A percentile compares a stretch with the other conserved stretches of the same genome.
Evolutionary conservation across 2,113 vertebrate genomes (phyloP).

Genomic region (Pachyramphus minor): DNA sequence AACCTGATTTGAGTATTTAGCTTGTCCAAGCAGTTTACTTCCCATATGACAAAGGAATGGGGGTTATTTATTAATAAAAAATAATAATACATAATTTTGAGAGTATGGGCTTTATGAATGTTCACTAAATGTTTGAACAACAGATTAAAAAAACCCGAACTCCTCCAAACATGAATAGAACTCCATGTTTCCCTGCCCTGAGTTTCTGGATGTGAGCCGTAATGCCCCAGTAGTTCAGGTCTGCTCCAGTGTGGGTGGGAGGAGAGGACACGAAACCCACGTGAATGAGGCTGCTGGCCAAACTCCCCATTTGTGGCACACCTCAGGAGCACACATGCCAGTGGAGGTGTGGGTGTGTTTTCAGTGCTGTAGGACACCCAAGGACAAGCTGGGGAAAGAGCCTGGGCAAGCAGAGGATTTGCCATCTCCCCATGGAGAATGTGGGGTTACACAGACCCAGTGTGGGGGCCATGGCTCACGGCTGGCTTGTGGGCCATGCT

Average conservation of each 20-base stretch:
- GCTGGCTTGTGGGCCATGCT: rapidly evolving
- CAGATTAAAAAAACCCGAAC: rapidly evolving
- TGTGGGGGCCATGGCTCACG: rapidly evolving
- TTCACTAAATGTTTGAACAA: not conserved
- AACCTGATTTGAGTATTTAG: not conserved
- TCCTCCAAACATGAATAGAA: not conserved
- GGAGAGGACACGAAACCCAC: rapidly evolving
- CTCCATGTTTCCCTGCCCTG: not conserved
- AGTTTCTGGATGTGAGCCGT: rapidly evolving
- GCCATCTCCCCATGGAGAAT: not conserved
- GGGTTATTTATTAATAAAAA: not conserved
- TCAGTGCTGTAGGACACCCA: not conserved
- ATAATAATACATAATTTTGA: not conserved
- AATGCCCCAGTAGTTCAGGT: not conserved
- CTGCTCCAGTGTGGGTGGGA: rapidly evolving
- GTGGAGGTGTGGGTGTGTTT: not conserved
- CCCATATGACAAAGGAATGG: not conserved
- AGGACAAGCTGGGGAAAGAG: not conserved
- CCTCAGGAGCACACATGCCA: rapidly evolving
- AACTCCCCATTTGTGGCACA: not conserved
- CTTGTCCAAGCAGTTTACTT: constrained; percentile 31
- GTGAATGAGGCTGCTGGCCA: not conserved
- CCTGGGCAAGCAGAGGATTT: not conserved
- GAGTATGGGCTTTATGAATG: not conserved
- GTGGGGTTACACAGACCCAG: rapidly evolving